phyloP scores from a whole-genome alignment of 2,113 vertebrate species.

The Mobula birostris region DNA sequence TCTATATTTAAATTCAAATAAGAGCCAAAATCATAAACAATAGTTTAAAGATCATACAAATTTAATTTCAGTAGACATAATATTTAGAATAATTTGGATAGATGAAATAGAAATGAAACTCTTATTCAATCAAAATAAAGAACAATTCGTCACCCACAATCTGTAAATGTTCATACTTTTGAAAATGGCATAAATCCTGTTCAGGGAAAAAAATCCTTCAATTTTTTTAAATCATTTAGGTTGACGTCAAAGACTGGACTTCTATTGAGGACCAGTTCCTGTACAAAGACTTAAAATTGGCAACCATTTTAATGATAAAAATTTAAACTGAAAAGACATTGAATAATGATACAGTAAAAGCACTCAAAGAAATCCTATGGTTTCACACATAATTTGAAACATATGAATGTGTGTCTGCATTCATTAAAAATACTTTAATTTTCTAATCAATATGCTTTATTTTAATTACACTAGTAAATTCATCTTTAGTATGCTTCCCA shows the following conservation, averaged over 20 bases:
- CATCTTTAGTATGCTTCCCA: slow-evolving; percentile 25
- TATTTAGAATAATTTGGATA: background rate
- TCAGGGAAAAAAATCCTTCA: background rate
- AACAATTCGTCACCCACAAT: background rate
- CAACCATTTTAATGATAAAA: slow-evolving; percentile 12
- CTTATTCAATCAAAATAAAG: background rate
- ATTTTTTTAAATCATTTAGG: background rate
- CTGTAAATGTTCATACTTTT: background rate
- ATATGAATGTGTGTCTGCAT: slow-evolving; percentile 28
- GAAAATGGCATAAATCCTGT: background rate
- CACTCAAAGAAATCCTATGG: slow-evolving; percentile 19
- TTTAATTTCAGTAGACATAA: background rate
- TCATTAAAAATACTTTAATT: slow-evolving; percentile 22
- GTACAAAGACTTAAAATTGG: background rate
- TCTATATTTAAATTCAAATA: background rate
- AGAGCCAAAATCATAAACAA: background rate
- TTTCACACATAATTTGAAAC: slow-evolving; percentile 35
- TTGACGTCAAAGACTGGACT: background rate
- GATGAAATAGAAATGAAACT: background rate
- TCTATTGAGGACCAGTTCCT: background rate
- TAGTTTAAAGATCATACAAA: background rate
- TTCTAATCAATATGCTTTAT: slow-evolving; percentile 33
- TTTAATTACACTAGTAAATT: slow-evolving; percentile 35
- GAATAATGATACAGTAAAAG: slow-evolving; percentile 18
- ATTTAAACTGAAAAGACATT: background rate